Base-by-base conservation (phyloP, 23 tunicate genomes). In the Phallusia fumigata region DNA sequence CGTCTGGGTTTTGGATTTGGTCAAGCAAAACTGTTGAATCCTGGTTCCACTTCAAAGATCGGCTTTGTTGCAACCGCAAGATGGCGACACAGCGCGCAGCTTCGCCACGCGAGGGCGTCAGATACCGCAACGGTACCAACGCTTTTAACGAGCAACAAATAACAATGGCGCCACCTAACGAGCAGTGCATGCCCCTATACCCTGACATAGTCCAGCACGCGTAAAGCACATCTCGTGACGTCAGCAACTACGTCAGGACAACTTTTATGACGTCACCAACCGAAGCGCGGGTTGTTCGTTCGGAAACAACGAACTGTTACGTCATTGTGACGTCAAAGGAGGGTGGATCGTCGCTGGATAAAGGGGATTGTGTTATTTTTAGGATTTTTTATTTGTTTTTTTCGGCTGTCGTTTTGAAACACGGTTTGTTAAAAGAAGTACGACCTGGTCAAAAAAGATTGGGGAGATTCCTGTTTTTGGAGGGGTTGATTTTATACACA, bases 1-100 rank as follows among this genome's bases (percentile, higher is more conserved):
- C 97, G 26, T 92, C 97, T 33, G 97, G 97, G 13, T 92, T 92
- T 84, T 92, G 97, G 97, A 92, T 92, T 26, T 88, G 97, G 97
- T 92, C 92, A n/a, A 78, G 84, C 83, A 88, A 92, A 52, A 92
- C 97, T 21, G 87, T 92, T 31, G 97, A 92, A 47, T 84, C 92
- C 0, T 92, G 97, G 97, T 28, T 81, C 22, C n/a, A 80, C 58
- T 86, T 86, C 58, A 86, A 86, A 75, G 81, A 86, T 22, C 90
- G 81, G 0, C 35, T 86, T 50, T 81, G 76, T 34, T 86, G 90
- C 69, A 58, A 58, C 69, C 69, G 69, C 69, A 58, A 58, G 69
- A 58, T 22, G 69, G 69, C 69, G 69, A 21, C 69, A 22, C 69
- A 22, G 69, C 69, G 69, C 69, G 28, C 69, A 22, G 69, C 69